Evolutionary conservation across 2,797 vertebrate genomes (phyloP), one percentile per base, ranked within the genome.

Genomic region (Channallabes apus): DNA sequence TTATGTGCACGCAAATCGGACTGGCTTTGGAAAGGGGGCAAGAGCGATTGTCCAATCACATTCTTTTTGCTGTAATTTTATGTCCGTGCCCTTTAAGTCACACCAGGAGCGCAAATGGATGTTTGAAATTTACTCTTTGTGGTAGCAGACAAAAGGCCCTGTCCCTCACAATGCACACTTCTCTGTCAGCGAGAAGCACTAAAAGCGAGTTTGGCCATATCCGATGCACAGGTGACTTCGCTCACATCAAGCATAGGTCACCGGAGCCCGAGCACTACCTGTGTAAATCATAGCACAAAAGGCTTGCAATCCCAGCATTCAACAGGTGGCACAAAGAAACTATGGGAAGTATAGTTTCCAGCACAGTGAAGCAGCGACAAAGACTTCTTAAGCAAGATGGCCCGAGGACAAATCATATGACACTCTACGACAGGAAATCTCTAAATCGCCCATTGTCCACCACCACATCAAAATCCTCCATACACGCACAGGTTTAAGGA

Each of bases 401-500:
- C 95, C 94, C 90, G 89, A 77, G 94, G 94, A 94, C 89, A 90
- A 95, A 94, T 93, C 93, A 96, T 94, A 93, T 90, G 94, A 95
- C 94, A 95, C 94, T 95, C 91, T 90, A 84, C 83, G 93, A 94
- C 93, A 95, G 94, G 95, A 96, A 95, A 94, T 95, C 93, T 93
- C 92, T 91, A 95, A 95, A 95, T 93, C 92, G 92, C 88, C 91
- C 86, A 92, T 95, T 96, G 95, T 96, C 91, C 91, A 88, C 86
- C 86, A 92, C 92, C 92, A 92, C 93, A 95, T 94, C 93, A 94
- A 93, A 94, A 94, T 93, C 91, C 89, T 87, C 89, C 61, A 61
- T 76, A 86, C 81, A 87, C 77, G 83, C 78, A 67, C 9, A 3
- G 9, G 58, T 24, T 61, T 61, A 78, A 78, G 18, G 22, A 38